A percentile compares a stretch with the other conserved stretches of the same genome.
phyloP scores from a whole-genome alignment of 2,797 vertebrate genomes.

The Triplophysa bombifrons region DNA sequence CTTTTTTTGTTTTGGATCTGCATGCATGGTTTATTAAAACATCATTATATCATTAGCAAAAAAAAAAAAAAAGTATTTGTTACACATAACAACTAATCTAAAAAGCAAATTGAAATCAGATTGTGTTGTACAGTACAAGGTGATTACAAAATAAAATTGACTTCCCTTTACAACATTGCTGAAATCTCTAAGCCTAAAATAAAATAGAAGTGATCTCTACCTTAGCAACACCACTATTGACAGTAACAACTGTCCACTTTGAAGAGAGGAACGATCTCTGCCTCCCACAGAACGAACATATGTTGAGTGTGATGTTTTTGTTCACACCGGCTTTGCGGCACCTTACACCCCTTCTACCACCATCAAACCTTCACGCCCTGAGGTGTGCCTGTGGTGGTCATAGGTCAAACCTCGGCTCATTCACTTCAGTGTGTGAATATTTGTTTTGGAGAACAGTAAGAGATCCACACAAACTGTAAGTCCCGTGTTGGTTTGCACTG shows the following conservation, averaged over 20 bases:
- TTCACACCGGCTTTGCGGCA: conserved; percentile 16
- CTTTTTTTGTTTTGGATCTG: too few species aligned
- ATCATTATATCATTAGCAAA: too few species aligned
- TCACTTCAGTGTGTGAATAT: not conserved
- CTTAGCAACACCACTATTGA: conserved; percentile 25
- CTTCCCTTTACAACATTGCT: not conserved
- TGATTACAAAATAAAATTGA: too few species aligned
- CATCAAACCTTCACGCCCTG: conserved; percentile 20
- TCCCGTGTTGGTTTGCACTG: not conserved
- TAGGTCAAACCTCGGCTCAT: not conserved
- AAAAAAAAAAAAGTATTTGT: too few species aligned
- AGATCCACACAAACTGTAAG: not conserved
- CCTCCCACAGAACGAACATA: conserved; percentile 21
- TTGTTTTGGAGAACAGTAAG: not conserved
- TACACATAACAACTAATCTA: too few species aligned
- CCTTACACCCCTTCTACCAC: conserved; percentile 16
- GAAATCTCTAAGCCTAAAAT: not conserved
- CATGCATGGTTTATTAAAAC: too few species aligned
- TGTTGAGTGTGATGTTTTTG: conserved; percentile 43
- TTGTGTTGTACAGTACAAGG: too few species aligned
- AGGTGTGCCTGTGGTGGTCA: not conserved
- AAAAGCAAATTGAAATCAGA: too few species aligned
- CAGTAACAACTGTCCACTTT: conserved; percentile 1
- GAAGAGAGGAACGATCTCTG: not conserved
- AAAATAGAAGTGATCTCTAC: not conserved